Evolutionary conservation across 2,797 vertebrate genomes (phyloP).

Genomic region (Coregonus ussuriensis): DNA sequence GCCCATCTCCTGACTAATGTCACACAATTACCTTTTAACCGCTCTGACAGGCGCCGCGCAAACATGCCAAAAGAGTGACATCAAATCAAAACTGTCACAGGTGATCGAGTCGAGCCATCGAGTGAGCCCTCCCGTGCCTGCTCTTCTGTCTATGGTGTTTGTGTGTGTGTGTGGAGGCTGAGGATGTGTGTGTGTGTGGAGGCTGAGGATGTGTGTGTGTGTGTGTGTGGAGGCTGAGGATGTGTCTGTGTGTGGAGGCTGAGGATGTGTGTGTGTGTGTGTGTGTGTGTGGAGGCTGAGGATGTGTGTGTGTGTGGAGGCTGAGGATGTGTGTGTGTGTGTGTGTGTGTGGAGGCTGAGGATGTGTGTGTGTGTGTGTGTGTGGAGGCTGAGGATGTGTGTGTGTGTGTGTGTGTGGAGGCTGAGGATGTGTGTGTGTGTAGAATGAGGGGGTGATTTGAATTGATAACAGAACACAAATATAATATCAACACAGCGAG

Average conservation of each 20-base stretch:
- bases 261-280: neutral
- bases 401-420: constrained; percentile 10
- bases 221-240: neutral
- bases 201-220: neutral
- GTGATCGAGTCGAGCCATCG: constrained; percentile 91
- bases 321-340: neutral
- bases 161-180: no score
- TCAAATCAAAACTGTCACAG: constrained; percentile 88
- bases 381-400: neutral
- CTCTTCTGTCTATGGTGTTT: constrained; percentile 31
- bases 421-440: neutral
- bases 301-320: neutral
- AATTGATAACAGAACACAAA: constrained; percentile 23
- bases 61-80: constrained; percentile 83
- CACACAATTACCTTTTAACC: constrained; percentile 92
- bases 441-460: constrained; percentile 29
- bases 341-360: no score
- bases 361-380: neutral
- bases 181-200: neutral
- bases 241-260: constrained; percentile 12
- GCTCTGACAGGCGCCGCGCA: constrained; percentile 83
- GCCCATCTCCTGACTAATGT: constrained; percentile 75
- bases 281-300: constrained; percentile 11
- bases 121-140: constrained; percentile 53
- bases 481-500: constrained; percentile 5